A percentile compares a stretch with the other conserved stretches of the same genome.
phyloP scores from a whole-genome alignment of 2,797 vertebrate genomes.

The Buphagus erythrorhynchus region DNA sequence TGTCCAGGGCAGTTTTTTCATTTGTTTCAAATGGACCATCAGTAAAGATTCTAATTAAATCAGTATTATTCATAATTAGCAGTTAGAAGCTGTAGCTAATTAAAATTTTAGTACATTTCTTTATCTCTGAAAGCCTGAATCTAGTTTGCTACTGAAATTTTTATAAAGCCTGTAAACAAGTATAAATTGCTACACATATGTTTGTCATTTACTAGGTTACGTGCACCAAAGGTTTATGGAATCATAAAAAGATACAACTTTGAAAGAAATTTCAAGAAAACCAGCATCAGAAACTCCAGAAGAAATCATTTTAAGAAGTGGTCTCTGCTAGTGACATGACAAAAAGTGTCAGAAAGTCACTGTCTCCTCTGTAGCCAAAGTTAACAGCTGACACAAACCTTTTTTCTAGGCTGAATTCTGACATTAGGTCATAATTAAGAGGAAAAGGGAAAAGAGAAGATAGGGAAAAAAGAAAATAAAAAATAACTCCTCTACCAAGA shows the following conservation, averaged over 20 bases:
- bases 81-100: slow-evolving; percentile 44
- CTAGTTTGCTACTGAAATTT: slow-evolving; percentile 53
- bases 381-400: not conserved
- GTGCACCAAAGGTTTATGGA: not conserved
- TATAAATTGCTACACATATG: slow-evolving; percentile 3
- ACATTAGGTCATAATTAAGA: not conserved
- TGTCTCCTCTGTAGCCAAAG: not conserved
- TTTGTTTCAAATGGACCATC: not conserved
- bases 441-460: not conserved
- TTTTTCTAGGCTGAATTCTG: not conserved
- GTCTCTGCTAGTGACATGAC: not conserved
- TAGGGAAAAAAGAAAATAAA: not conserved
- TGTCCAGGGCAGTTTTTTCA: not conserved
- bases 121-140: slow-evolving; percentile 35
- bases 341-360: not conserved
- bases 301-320: not conserved
- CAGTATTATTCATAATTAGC: slow-evolving; percentile 51
- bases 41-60: slow-evolving; percentile 24
- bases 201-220: not conserved
- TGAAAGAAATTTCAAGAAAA: not conserved
- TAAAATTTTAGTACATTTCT: slow-evolving; percentile 61
- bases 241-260: not conserved
- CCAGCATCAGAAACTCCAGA: not conserved
- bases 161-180: slow-evolving; percentile 57
- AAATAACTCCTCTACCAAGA: not conserved